These are phyloP conservation scores for Cydia splendana DNA, from an alignment of 1,140 invertebrate genomes.

Conservation along the genomic window DNA sequence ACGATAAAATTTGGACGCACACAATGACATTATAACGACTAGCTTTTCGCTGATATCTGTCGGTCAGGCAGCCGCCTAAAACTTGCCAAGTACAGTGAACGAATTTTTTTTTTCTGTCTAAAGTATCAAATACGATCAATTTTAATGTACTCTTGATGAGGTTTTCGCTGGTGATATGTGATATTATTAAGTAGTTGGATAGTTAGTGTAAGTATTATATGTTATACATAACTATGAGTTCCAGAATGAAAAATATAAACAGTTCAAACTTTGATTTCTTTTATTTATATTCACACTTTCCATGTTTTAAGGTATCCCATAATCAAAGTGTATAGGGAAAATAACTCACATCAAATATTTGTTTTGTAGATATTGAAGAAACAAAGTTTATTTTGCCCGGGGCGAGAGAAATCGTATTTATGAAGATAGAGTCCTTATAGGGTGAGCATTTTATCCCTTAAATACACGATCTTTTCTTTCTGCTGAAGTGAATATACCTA, in stretches of 20 bases:
- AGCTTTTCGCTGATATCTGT: neutral
- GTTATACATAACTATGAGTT: conserved; percentile 18
- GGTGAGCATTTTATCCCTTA: too few relatives aligned
- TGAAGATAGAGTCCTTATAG: too few relatives aligned
- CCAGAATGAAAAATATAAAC: conserved; percentile 15
- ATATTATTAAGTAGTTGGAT: conserved; percentile 65
- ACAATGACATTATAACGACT: too few relatives aligned
- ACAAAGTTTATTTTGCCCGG: too few relatives aligned
- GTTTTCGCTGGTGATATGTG: conserved; percentile 71
- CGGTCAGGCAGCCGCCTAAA: neutral
- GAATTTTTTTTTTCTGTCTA: neutral
- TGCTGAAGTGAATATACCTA: too few relatives aligned
- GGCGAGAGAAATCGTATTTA: too few relatives aligned
- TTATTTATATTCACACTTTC: neutral
- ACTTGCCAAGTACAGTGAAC: conserved; percentile 50
- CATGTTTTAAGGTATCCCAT: neutral
- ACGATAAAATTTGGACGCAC: too few relatives aligned
- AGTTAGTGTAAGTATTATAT: conserved; percentile 42
- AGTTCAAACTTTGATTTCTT: neutral
- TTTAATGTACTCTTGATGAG: conserved; percentile 18
- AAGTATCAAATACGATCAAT: neutral
- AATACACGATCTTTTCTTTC: too few relatives aligned
- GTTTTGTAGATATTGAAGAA: too few relatives aligned
- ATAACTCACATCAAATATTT: too few relatives aligned
- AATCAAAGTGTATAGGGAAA: too few relatives aligned